Evolutionary conservation across 2,797 vertebrate genomes (phyloP).

Genomic region (Nannoperca australis): DNA sequence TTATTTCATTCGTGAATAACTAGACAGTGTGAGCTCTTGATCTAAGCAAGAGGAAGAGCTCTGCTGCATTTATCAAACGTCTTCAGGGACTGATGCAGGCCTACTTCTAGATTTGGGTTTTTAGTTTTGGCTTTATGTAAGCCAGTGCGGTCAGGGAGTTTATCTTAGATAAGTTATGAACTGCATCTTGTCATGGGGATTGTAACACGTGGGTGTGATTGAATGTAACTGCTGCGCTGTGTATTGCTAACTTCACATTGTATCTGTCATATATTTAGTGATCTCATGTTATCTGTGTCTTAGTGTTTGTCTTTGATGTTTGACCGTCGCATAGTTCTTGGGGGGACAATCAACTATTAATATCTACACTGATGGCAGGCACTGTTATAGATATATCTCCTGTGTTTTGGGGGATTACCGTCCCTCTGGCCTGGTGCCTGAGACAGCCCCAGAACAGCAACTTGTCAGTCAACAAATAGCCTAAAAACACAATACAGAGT

Average conservation of each 20-base stretch:
- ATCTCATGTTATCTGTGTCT: slow-evolving; percentile 27
- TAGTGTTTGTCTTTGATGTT: slow-evolving; percentile 55
- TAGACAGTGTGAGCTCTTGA: slow-evolving; percentile 24
- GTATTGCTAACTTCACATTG: neutral
- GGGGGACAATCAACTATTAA: slow-evolving; percentile 80
- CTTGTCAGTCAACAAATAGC: slow-evolving; percentile 52
- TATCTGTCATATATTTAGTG: slow-evolving; percentile 1
- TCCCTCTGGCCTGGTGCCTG: slow-evolving; percentile 42
- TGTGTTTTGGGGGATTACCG: slow-evolving; percentile 70
- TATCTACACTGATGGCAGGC: slow-evolving; percentile 64
- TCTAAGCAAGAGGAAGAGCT: slow-evolving; percentile 17
- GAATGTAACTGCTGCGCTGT: slow-evolving; percentile 13
- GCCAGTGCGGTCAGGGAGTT: slow-evolving; percentile 24
- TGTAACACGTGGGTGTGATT: slow-evolving; percentile 28
- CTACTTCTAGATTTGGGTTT: slow-evolving; percentile 57
- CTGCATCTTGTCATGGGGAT: slow-evolving; percentile 28
- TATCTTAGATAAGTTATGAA: slow-evolving; percentile 21
- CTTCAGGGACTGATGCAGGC: slow-evolving; percentile 45
- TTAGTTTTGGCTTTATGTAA: slow-evolving; percentile 43
- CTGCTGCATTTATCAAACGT: slow-evolving; percentile 20
- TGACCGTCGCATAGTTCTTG: slow-evolving; percentile 48
- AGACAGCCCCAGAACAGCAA: slow-evolving; percentile 45
- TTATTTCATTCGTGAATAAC: neutral
- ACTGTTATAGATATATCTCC: slow-evolving; percentile 68
- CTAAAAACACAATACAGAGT: slow-evolving; percentile 31